Base-by-base conservation (phyloP, 2,888 invertebrate species). In the Altica lythri region DNA sequence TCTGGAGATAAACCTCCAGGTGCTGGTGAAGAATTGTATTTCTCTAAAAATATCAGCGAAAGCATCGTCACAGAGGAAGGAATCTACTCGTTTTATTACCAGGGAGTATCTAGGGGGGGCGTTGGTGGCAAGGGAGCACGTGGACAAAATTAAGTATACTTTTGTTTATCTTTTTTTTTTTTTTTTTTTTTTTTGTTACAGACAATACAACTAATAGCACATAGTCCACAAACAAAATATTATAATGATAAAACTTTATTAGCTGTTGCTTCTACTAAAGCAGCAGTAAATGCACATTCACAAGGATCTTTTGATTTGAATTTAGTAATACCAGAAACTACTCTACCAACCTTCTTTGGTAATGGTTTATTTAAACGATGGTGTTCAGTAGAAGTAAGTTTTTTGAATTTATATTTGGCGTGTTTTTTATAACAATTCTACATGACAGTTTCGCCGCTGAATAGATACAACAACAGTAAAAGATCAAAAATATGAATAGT, bases 311-410 rank as follows among this genome's bases (percentile, higher is more conserved):
- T 18, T 10, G 19, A 30, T 13, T 19, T 44, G 1, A 12, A 16
- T 13, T 32, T 44, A 4, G 17, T 17, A 2, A 30, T 44, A 18
- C 44, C 44, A 32, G 10, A 30, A 22, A 32, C 12, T 9, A 18
- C 32, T 12, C 3, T 22, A 10, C 13, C 17, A 12, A 44, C 6
- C 13, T 44, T 44, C 18, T 12, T 12, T 2, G 30, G 12, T 16
- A 32, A 32, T 17, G 5, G 8, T 13, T 12, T 44, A 32, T 32
- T 44, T n/a, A 32, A 32, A 13, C 14, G 18, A 9, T 44, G 44
- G 44, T 30, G 30, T 32, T 9, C 44, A 17, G 3, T 44, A 12
- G 30, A 18, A 6, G 44, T 44, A 19, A 32, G 44, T 32, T n/a
- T n/a, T n/a, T n/a, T n/a, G n/a, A n/a, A n/a, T n/a, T n/a, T n/a